These are phyloP conservation scores for Polypedilum vanderplanki DNA, from an alignment of 1,140 invertebrate species.

Conservation along the genomic window DNA sequence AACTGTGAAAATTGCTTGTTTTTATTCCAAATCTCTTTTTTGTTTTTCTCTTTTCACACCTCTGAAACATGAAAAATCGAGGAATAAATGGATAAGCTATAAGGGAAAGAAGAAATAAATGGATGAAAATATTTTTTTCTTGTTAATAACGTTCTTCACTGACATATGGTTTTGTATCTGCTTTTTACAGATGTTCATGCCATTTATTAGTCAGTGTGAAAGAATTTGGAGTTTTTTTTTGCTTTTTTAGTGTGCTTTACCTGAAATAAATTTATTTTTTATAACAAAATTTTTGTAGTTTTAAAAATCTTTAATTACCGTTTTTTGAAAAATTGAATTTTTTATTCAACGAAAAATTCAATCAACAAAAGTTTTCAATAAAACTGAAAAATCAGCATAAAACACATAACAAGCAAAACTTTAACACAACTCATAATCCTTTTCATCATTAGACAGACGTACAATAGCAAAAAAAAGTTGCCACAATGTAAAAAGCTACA, in stretches of 20 bases:
- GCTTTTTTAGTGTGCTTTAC: background rate
- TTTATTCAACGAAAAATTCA: too few relatives aligned
- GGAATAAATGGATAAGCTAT: background rate
- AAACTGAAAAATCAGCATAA: too few relatives aligned
- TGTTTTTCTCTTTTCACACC: background rate
- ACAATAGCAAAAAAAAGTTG: background rate
- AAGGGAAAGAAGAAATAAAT: background rate
- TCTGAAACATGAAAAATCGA: background rate
- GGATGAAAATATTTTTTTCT: background rate
- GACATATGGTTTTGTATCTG: slow-evolving; percentile 28
- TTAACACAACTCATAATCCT: too few relatives aligned
- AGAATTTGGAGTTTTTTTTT: background rate
- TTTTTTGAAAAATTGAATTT: too few relatives aligned
- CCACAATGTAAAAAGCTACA: background rate
- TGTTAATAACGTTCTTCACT: background rate
- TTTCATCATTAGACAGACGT: background rate
- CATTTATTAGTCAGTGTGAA: slow-evolving; percentile 10
- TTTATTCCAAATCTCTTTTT: background rate
- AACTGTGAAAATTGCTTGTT: slow-evolving; percentile 2
- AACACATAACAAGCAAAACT: too few relatives aligned
- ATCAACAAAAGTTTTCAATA: too few relatives aligned
- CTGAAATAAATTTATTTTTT: background rate
- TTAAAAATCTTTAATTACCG: too few relatives aligned
- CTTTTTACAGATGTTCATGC: slow-evolving; percentile 15
- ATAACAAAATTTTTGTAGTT: too few relatives aligned